Percentiles rank a stretch among this genome's conserved stretches.
Evolutionary conservation across 2,113 vertebrate species (phyloP).

Genomic region (Rhineura floridana): DNA sequence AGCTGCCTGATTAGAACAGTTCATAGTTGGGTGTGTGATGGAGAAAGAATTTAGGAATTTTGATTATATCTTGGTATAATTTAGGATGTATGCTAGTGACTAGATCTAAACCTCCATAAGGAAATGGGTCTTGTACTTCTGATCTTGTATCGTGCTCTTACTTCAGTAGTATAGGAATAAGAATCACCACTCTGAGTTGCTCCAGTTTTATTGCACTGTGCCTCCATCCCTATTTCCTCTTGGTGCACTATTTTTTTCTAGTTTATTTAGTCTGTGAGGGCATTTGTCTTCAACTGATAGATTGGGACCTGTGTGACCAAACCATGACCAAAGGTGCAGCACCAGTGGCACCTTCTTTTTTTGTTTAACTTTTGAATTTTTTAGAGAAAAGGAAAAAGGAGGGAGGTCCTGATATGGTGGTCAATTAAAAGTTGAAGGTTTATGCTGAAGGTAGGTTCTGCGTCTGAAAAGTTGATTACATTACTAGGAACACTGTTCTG

Average conservation of each 20-base stretch:
- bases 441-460: no score
- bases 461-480: not conserved
- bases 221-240: not conserved
- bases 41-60: not conserved
- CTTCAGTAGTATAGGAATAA: not conserved
- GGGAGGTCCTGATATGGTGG: not conserved
- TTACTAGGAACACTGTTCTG: no score
- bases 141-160: not conserved
- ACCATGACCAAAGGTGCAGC: no score
- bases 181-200: not conserved
- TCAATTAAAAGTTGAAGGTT: not conserved
- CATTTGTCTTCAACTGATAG: not conserved
- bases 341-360: no score
- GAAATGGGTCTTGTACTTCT: not conserved
- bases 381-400: not conserved
- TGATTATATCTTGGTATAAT: not conserved
- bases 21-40: not conserved
- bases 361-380: not conserved
- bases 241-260: not conserved
- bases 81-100: not conserved
- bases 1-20: not conserved
- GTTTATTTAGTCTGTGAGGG: not conserved
- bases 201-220: not conserved
- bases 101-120: not conserved
- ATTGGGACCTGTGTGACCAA: not conserved